These are phyloP conservation scores for Pygmarrhopalites habei DNA, from an alignment of 1,140 invertebrate species.

Conservation along the genomic window DNA sequence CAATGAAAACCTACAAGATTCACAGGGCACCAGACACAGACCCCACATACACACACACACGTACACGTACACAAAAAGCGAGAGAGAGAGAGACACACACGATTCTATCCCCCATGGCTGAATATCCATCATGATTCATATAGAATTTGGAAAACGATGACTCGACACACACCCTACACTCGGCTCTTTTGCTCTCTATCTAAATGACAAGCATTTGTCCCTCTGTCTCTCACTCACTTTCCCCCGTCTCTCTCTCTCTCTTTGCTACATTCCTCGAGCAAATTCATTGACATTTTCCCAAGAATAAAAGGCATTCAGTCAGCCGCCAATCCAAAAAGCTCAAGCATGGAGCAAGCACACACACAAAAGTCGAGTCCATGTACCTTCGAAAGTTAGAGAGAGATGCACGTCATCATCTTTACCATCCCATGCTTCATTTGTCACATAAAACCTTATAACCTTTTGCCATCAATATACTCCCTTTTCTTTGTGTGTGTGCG, in stretches of 20 bases:
- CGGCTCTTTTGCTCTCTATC: background rate
- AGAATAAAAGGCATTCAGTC: background rate
- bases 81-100: no score
- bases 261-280: conserved; percentile 7
- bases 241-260: no score
- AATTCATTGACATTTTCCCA: conserved; percentile 20
- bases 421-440: conserved; percentile 24
- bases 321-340: background rate
- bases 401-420: conserved; percentile 23
- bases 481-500: no score
- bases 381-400: no score
- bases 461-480: no score
- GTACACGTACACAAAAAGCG: no score
- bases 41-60: conserved; percentile 11
- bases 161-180: conserved; percentile 17
- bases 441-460: conserved; percentile 18
- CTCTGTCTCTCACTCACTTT: background rate
- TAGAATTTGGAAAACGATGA: conserved; percentile 34
- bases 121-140: conserved; percentile 38
- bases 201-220: conserved; percentile 18
- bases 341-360: background rate
- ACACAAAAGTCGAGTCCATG: no score
- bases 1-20: conserved; percentile 14
- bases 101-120: conserved; percentile 16
- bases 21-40: no score